Percentiles rank a stretch among this genome's conserved stretches.
Conservation (phyloP, 1,140 invertebrate species). For the Macrobrachium rosenbergii region DNA sequence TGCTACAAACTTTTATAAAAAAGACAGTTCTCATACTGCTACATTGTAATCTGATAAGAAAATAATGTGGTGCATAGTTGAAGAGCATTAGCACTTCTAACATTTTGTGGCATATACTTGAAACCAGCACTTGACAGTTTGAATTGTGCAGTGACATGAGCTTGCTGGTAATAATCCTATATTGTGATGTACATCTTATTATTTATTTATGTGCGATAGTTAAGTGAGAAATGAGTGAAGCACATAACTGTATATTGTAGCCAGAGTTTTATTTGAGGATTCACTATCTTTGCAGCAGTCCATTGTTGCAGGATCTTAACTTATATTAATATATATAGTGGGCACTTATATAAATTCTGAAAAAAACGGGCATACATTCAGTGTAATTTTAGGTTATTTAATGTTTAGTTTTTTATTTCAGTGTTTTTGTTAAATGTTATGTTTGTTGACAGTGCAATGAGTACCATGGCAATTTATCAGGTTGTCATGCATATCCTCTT, state of each 20-base stretch:
- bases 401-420: conserved; percentile 37
- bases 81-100: not conserved
- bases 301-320: conserved; percentile 6
- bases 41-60: too few relatives aligned
- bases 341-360: conserved; percentile 45
- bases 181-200: conserved; percentile 31
- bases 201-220: conserved; percentile 47
- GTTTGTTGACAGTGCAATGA: conserved; percentile 45
- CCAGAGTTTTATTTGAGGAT: conserved; percentile 50
- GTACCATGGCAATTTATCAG: conserved; percentile 31
- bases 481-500: conserved; percentile 24
- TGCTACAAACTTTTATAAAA: not conserved
- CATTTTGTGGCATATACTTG: not conserved
- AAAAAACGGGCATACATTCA: conserved; percentile 53
- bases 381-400: conserved; percentile 48
- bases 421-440: conserved; percentile 29
- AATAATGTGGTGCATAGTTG: too few relatives aligned
- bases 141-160: not conserved
- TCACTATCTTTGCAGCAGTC: conserved; percentile 19
- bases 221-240: conserved; percentile 26
- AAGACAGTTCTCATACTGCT: not conserved
- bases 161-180: not conserved
- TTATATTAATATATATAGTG: conserved; percentile 35
- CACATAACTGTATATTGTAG: conserved; percentile 51
- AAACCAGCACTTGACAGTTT: conserved; percentile 3